Percentiles rank a stretch among this genome's conserved stretches.
Conservation (phyloP, 30 jellyfish, hydroid and myxozoan genomes). For the Morbakka virulenta region DNA sequence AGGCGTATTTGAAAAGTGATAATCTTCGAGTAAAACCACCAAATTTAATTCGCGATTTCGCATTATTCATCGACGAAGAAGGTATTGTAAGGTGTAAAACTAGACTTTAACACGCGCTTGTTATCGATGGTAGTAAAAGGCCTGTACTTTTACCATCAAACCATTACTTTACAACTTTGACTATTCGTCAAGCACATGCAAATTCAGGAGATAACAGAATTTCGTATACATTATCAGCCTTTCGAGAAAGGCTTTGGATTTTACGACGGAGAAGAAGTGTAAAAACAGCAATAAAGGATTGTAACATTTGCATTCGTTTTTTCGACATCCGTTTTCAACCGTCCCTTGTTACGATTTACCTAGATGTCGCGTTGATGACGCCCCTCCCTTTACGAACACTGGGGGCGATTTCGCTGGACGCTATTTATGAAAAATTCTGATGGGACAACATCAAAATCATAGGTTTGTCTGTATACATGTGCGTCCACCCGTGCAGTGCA, state of each 20-base stretch:
- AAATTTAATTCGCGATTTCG: too few relatives aligned
- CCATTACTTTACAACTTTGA: too few relatives aligned
- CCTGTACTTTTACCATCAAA: background rate
- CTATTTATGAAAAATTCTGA: background rate
- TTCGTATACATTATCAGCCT: constrained; percentile 8
- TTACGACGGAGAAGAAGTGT: too few relatives aligned
- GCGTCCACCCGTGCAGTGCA: too few relatives aligned
- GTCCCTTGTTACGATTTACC: constrained; percentile 16
- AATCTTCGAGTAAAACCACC: constrained; percentile 3
- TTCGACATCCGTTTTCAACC: constrained; percentile 7
- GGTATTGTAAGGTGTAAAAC: too few relatives aligned
- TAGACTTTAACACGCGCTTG: too few relatives aligned
- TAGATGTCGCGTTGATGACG: background rate
- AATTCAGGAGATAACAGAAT: constrained; percentile 5
- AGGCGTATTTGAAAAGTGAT: background rate
- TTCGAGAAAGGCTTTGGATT: constrained; percentile 2
- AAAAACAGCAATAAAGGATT: background rate
- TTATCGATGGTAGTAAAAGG: too few relatives aligned
- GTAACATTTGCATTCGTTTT: background rate
- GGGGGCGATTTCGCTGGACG: constrained; percentile 7
- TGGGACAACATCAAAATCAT: background rate
- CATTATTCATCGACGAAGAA: too few relatives aligned
- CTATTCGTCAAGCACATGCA: background rate
- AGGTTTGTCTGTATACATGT: too few relatives aligned
- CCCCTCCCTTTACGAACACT: background rate